Base-by-base conservation (phyloP, 2,797 vertebrate species). In the Tympanoctomys barrerae region DNA sequence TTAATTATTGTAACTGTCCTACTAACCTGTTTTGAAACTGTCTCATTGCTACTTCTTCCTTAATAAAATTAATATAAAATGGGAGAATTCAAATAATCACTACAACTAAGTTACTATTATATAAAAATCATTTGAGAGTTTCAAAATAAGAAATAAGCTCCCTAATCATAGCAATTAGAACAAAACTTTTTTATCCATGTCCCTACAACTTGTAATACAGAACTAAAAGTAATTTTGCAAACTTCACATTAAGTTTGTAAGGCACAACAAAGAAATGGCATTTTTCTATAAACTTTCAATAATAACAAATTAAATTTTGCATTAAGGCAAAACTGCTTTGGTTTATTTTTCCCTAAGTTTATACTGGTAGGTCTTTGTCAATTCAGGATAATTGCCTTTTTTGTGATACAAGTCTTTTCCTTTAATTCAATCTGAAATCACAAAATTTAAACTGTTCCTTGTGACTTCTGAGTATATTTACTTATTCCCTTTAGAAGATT, bases 161-260 rank as follows among this genome's bases (percentile, higher is more conserved):
- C 49, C 52, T 61, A 94, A 91, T 68, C 75, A 84, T 11, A 71
- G 21, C 73, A 70, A 95, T 78, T 57, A 89, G 54, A 89, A 88
- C 16, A 94, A 39, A 85, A 68, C 4, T 83, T 93, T 89, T n/a
- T 92, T 66, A 89, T 84, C 21, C 7, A 12, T 33, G 16, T 93
- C 18, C 46, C 39, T 39, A n/a, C 83, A 95, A 31, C 80, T 87
- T 68, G 57, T 77, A 28, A 78, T 42, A 89, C 42, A 89, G 14
- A 96, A 90, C 49, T 88, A 82, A 97, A 36, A 95, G 39, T 79
- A 96, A 87, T 64, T 92, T 93, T 81, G 61, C 26, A 96, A 90
- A 46, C 64, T 54, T 49, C 22, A 18, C 88, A 85, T 66, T 77
- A 90, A 87, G 26, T 87, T 92, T 90, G 33, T 86, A 82, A 49